Conservation (phyloP, 2,113 vertebrate species). For the Maccullochella peelii region DNA sequence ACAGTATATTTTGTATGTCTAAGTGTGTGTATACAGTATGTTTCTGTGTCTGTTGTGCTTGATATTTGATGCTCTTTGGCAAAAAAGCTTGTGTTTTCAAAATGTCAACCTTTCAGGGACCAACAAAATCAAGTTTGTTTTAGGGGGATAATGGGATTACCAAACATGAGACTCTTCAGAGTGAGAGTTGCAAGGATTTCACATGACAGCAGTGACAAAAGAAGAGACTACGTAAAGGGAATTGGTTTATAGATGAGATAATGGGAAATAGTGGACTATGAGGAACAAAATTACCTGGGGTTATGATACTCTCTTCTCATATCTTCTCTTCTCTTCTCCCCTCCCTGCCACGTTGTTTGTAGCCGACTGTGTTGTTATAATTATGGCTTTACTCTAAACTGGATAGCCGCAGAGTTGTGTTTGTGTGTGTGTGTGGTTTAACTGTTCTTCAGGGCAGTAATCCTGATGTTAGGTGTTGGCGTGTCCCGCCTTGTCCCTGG, state of each 20-base stretch:
- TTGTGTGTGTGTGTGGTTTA: constrained; percentile 3
- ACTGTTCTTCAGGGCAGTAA: constrained; percentile 35
- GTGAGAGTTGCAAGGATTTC: constrained; percentile 7
- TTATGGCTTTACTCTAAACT: constrained; percentile 46
- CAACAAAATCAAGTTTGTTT: constrained; percentile 1
- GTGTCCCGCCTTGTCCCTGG: constrained; percentile 43
- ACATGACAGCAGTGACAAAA: constrained; percentile 21
- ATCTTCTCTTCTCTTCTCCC: no score
- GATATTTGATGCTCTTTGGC: constrained; percentile 1
- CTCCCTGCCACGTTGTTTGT: constrained; percentile 46
- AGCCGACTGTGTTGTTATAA: constrained; percentile 44
- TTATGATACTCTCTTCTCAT: constrained; percentile 39
- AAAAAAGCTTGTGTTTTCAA: background rate
- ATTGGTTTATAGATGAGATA: constrained; percentile 32
- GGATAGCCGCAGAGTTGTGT: constrained; percentile 24
- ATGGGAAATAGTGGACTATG: constrained; percentile 25
- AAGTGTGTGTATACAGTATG: background rate
- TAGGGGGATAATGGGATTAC: background rate
- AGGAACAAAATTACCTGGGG: constrained; percentile 25
- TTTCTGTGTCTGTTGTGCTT: background rate
- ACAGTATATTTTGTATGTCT: constrained; percentile 20
- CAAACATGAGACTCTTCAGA: background rate
- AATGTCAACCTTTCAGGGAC: constrained; percentile 16
- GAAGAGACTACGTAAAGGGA: constrained; percentile 8
- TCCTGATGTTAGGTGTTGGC: constrained; percentile 37